Evolutionary conservation across 1,140 invertebrate species (phyloP).

Genomic region (Hycleus phaleratus): DNA sequence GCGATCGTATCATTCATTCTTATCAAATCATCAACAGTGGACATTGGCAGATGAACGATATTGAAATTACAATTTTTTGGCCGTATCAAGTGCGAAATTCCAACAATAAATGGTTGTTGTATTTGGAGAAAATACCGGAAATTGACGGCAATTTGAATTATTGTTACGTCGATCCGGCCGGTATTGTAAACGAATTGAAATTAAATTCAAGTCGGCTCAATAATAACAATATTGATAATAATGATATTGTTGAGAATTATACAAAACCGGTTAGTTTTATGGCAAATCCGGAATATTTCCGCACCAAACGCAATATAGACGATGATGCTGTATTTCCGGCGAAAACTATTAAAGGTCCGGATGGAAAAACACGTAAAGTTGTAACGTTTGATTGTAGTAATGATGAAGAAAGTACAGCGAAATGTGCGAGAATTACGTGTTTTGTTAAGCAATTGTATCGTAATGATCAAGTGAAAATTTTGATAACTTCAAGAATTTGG

Average conservation of each 20-base stretch:
- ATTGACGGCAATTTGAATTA: constrained; percentile 56
- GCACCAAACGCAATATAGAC: constrained; percentile 48
- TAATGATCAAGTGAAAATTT: constrained; percentile 67
- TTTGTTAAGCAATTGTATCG: constrained; percentile 66
- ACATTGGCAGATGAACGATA: constrained; percentile 69
- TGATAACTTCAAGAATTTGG: constrained; percentile 77
- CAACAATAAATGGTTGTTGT: constrained; percentile 74
- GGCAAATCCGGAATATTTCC: constrained; percentile 4
- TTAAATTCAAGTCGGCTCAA: constrained; percentile 39
- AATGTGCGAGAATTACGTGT: constrained; percentile 80
- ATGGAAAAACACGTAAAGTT: constrained; percentile 52
- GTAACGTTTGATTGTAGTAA: constrained; percentile 75
- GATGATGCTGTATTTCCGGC: constrained; percentile 64
- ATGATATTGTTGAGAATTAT: no score
- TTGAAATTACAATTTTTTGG: constrained; percentile 81
- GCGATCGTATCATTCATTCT: constrained; percentile 72
- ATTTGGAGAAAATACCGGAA: constrained; percentile 71
- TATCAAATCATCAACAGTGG: constrained; percentile 80
- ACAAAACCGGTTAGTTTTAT: background rate
- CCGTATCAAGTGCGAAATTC: constrained; percentile 80
- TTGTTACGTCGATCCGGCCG: constrained; percentile 11
- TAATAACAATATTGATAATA: no score
- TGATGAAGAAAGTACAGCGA: constrained; percentile 53
- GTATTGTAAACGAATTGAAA: constrained; percentile 59
- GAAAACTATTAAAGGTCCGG: constrained; percentile 54